phyloP scores from a whole-genome alignment of 2,888 invertebrate genomes.

The Leptopilina syphax region DNA sequence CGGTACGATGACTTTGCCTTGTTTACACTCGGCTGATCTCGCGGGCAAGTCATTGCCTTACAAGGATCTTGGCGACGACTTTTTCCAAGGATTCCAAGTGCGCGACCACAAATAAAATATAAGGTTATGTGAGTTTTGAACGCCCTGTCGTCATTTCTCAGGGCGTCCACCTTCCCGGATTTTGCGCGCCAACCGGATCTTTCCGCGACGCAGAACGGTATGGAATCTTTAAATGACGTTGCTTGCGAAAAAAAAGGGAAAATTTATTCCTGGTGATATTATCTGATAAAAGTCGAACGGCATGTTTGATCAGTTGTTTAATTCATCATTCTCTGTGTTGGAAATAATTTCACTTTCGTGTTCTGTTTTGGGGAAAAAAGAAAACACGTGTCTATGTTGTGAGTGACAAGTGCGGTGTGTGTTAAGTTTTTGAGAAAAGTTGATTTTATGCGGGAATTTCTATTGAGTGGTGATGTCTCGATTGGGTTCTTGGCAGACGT shows the following conservation, averaged over 20 bases:
- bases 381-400: neutral
- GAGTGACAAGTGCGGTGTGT: neutral
- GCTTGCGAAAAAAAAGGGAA: neutral
- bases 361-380: too few species aligned
- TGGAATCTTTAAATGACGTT: neutral
- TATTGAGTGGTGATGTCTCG: neutral
- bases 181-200: conserved; percentile 9
- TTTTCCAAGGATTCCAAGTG: conserved; percentile 12
- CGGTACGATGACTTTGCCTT: conserved; percentile 1
- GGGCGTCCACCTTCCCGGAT: conserved; percentile 27
- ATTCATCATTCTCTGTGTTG: too few species aligned
- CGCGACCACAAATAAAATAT: conserved; percentile 4
- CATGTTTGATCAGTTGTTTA: too few species aligned
- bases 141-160: neutral
- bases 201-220: conserved; percentile 13
- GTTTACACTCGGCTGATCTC: conserved; percentile 21
- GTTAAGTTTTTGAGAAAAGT: neutral
- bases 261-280: neutral
- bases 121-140: conserved; percentile 8
- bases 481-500: conserved; percentile 20
- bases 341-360: too few species aligned
- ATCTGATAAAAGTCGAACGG: neutral
- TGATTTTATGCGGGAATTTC: neutral
- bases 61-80: neutral
- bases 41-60: conserved; percentile 27